phyloP scores from a whole-genome alignment of 1,140 invertebrate genomes.

The Musca vetustissima region DNA sequence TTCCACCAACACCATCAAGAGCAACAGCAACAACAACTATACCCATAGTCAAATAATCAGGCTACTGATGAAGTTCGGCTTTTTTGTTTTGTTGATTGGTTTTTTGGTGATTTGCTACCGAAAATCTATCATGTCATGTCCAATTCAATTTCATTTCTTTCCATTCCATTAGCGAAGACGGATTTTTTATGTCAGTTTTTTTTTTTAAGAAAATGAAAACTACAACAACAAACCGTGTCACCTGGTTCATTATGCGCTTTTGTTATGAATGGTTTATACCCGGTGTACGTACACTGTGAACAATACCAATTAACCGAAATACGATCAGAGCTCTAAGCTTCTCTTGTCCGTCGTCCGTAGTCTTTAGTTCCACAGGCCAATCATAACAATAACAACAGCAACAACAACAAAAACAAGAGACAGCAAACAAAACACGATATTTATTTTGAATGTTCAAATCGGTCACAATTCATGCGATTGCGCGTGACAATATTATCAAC shows the following conservation, averaged over 20 bases:
- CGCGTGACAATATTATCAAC: slow-evolving; percentile 9
- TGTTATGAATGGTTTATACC: not conserved
- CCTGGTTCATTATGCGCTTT: not conserved
- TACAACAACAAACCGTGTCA: not conserved
- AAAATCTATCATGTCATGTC: too few species aligned
- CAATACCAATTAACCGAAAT: slow-evolving; percentile 5
- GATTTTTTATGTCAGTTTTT: not conserved
- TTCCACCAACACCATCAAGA: too few species aligned
- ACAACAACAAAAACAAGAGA: too few species aligned
- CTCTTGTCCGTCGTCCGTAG: too few species aligned
- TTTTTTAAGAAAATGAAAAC: not conserved
- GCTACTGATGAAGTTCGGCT: too few species aligned
- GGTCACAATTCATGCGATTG: not conserved
- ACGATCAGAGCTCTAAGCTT: not conserved
- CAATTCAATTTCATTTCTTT: too few species aligned
- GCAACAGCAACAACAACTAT: too few species aligned
- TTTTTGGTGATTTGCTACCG: too few species aligned
- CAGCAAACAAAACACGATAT: too few species aligned
- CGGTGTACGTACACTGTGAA: not conserved
- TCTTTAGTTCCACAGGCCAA: not conserved
- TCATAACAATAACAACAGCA: too few species aligned
- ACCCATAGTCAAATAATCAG: too few species aligned
- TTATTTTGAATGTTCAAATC: not conserved
- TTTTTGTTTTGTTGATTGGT: too few species aligned
- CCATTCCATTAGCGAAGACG: not conserved